Evolutionary conservation across 2,797 vertebrate genomes (phyloP), one percentile per base, ranked within the genome.

Genomic region (Choloepus didactylus): DNA sequence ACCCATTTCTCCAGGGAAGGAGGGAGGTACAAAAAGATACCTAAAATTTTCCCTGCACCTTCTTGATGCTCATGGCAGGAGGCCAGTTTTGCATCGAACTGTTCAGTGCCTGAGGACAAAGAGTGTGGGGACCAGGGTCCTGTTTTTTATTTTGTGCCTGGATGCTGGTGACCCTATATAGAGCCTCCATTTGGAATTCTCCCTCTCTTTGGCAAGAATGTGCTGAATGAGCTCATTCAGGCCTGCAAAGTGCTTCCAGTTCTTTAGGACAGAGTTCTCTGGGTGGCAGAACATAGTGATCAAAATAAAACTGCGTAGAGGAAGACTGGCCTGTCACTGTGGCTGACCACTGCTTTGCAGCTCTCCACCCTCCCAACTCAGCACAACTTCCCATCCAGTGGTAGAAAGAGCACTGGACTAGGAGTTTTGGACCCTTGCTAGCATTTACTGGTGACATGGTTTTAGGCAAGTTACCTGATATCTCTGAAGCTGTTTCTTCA

Each of bases 141-240:
- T 67, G 6, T 93, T 95, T 94, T 91, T 80, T 81, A 1, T 46
- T 73, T 38, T 23, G 60, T 67, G 59, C 70, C 64, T 87, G 64
- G 66, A 86, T 31, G 87, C 92, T 62, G 86, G 77, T 72, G 88
- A 82, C 95, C 95, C 94, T 54, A 84, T 72, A 91, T 80, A 94
- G 87, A 95, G 54, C 72, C 91, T 95, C 92, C 80, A 67, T 81
- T 93, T 92, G 82, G 75, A 96, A 76, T 73, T 79, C 66, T 89
- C 67, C 64, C 51, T 94, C 75, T 75, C 64, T 95, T 90, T 97
- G 96, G 94, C 94, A 96, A 96, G 84, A 91, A 79, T 85, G 23
- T 77, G 64, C 89, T 67, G 69, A 89, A 96, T 97, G 96, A 97
- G 96, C 94, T 97, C 95, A 97, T 93, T 96, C 80, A n/a, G 96